Conservation (phyloP, 2,797 vertebrate genomes). For the Hipposideros larvatus region DNA sequence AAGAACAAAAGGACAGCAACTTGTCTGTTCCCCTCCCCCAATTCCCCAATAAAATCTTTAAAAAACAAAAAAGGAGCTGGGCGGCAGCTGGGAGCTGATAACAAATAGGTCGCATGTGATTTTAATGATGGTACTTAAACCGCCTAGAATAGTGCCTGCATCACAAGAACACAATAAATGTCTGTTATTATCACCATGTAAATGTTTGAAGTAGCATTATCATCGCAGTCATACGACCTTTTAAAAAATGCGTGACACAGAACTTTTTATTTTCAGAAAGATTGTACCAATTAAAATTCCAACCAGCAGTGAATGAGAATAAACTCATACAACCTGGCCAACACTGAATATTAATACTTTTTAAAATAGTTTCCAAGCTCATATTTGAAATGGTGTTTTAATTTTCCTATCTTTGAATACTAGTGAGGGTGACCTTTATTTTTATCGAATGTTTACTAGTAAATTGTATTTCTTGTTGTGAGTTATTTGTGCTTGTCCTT, state of each 20-base stretch:
- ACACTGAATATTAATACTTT: background rate
- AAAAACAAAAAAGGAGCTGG: no score
- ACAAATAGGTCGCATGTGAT: accelerated
- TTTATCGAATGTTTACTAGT: no score
- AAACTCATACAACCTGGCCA: background rate
- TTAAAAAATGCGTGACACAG: background rate
- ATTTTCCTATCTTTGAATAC: background rate
- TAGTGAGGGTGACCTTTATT: background rate
- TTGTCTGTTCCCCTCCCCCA: no score
- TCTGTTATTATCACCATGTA: background rate
- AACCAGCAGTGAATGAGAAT: background rate
- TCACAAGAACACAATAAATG: background rate
- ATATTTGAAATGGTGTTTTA: background rate
- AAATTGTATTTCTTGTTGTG: background rate
- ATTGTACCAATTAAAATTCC: background rate
- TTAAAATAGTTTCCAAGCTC: background rate
- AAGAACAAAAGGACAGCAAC: no score
- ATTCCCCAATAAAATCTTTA: no score
- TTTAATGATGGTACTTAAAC: no score
- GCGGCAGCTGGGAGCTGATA: accelerated
- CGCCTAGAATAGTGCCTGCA: accelerated
- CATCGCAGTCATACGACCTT: background rate
- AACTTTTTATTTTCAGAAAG: background rate
- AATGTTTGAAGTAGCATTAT: background rate
- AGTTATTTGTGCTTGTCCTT: background rate